Conservation (phyloP, 2,888 invertebrate genomes). For the Sinotaia quadrata region DNA sequence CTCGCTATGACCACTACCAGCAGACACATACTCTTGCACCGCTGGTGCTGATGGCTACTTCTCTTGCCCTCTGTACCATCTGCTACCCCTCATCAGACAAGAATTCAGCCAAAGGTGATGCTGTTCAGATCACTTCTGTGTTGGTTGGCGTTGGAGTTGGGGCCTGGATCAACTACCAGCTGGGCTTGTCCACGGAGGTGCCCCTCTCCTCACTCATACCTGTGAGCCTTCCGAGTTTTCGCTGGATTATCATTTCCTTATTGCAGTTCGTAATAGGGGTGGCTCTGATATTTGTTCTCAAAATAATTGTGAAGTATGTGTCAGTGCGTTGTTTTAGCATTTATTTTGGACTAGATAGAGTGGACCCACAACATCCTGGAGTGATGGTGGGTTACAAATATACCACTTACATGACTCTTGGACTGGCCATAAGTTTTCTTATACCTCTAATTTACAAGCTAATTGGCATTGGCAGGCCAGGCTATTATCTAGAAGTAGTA, state of each 20-base stretch:
- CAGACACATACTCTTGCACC: conserved; percentile 54
- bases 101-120: conserved; percentile 50
- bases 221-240: conserved; percentile 45
- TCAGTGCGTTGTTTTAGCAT: conserved; percentile 50
- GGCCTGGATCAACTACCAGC: conserved; percentile 54
- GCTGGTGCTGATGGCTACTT: conserved; percentile 45
- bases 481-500: conserved; percentile 50
- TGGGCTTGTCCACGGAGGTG: conserved; percentile 44
- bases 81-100: conserved; percentile 53
- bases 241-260: conserved; percentile 44
- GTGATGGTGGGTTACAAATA: conserved; percentile 55
- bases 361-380: conserved; percentile 52
- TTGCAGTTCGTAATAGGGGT: conserved; percentile 53
- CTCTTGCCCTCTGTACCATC: conserved; percentile 54
- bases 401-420: conserved; percentile 51
- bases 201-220: conserved; percentile 30
- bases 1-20: conserved; percentile 53
- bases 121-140: conserved; percentile 53
- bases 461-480: conserved; percentile 52
- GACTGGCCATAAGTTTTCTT: conserved; percentile 46
- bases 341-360: conserved; percentile 48
- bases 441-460: conserved; percentile 49
- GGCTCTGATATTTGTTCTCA: conserved; percentile 40
- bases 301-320: conserved; percentile 41
- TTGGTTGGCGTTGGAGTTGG: conserved; percentile 48